Base-by-base conservation (phyloP, 2,888 invertebrate species). In the Copidosoma aretas region DNA sequence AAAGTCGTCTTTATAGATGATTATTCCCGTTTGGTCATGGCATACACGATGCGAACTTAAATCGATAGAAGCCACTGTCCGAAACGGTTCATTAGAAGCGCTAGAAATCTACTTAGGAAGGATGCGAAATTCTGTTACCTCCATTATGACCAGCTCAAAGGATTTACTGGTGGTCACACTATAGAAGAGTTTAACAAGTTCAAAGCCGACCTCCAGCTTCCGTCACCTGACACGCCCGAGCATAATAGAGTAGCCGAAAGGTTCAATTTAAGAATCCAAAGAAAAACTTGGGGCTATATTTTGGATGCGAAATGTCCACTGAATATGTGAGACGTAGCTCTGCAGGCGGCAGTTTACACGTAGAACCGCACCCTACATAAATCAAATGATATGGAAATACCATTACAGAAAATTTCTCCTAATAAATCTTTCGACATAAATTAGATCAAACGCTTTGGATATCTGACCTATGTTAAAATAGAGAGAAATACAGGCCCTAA, bases 121-220 rank as follows among this genome's bases (percentile, higher is more conserved):
- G 68, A 74, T 60, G 68, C 67, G 22, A 74, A 75, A 56, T 64
- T 75, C 8, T 76, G 75, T 54, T 74, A 75, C 54, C 59, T 75
- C 52, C 64, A 72, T 12, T 65, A 70, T 1, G 75, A 76, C 64
- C 64, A 74, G 25, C 74, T 70, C 22, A 75, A 60, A 0, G 73
- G 75, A 59, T 75, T 49, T 64, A 75, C 73, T 25, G 74, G 75
- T 19, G 71, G 71, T 2, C 61, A 73, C 22, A 73, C 73, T 8
- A 17, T 67, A 21, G 73, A 73, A 32, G 71, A 75, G 2, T 64
- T 75, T 19, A 67, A 65, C 5, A 60, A 49, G 43, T 41, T 73
- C 25, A 71, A 70, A 19, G 71, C 71, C 10, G 66, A 73, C 51
- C 53, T 52, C 1, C 68, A 68, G 43, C 43, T 70, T 19, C 56